Conservation (phyloP, 2,888 invertebrate genomes). For the Podabrus alpinus region DNA sequence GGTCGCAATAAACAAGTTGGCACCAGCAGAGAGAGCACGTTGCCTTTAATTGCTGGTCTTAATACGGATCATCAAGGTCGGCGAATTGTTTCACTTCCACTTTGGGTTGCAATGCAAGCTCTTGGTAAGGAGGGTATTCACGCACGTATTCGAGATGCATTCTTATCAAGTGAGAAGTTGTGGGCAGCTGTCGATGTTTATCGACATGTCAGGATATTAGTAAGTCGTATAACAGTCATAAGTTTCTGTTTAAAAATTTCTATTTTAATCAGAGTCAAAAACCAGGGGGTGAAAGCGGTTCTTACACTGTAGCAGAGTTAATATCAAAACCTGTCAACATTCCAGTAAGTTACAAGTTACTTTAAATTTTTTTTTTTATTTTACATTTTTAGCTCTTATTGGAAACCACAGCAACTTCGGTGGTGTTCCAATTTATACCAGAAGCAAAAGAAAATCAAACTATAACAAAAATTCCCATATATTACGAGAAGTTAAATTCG, state of each 20-base stretch:
- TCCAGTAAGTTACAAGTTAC: conserved; percentile 55
- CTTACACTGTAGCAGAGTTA: conserved; percentile 64
- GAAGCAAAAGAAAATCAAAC: conserved; percentile 57
- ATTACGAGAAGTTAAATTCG: conserved; percentile 86
- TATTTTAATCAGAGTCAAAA: conserved; percentile 69
- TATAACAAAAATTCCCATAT: conserved; percentile 62
- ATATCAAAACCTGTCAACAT: conserved; percentile 66
- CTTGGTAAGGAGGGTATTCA: conserved; percentile 74
- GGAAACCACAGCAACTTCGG: conserved; percentile 79
- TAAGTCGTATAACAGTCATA: conserved; percentile 51
- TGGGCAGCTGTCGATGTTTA: conserved; percentile 66
- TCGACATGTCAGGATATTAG: conserved; percentile 72
- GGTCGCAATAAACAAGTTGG: conserved; percentile 47
- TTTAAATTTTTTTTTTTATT: not conserved
- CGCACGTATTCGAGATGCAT: conserved; percentile 72
- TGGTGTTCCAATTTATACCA: conserved; percentile 86
- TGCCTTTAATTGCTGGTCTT: conserved; percentile 65
- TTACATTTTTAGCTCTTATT: conserved; percentile 62
- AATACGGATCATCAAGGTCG: conserved; percentile 59
- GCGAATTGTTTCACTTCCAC: conserved; percentile 75
- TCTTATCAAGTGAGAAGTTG: conserved; percentile 70
- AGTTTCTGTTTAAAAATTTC: conserved; percentile 8
- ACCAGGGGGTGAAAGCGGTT: conserved; percentile 75
- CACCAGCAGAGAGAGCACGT: conserved; percentile 60
- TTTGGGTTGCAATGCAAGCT: conserved; percentile 82